Evolutionary conservation across 2,888 invertebrate species (phyloP), one percentile per base, ranked within the genome.

Genomic region (Orthosia gracilis): DNA sequence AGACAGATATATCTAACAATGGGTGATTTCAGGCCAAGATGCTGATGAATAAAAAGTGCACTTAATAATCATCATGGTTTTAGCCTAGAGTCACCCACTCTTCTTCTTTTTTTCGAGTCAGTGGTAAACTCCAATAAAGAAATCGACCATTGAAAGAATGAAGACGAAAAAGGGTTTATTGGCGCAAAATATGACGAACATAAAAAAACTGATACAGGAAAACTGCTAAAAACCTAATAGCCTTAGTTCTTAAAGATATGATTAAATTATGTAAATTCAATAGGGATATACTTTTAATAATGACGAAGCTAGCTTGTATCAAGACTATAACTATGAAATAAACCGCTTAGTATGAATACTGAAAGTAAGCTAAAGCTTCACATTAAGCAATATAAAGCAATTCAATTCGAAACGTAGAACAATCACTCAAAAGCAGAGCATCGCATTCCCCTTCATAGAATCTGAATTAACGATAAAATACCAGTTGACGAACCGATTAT

Each of bases 401-500:
- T 55, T 26, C 59, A 73, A 63, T 55, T 52, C 45, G 26, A 47
- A 63, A 58, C 65, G 40, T 17, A 26, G 66, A 80, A 78, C 82
- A 82, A 77, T 80, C 80, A 69, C 66, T 66, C 73, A 66, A 67
- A 77, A 54, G 5, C 45, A 62, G 65, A 61, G 57, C 77, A 47
- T 50, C 26, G 40, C 65, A 54, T 71, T 76, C 76, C 66, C 67
- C 59, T 47, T 21, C 52, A 76, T 52, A 81, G 12, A 69, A 69
- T 77, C 52, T 18, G 54, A 71, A 80, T 76, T 55, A 59, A 80
- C 47, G 49, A 70, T 70, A 64, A 80, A 75, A 67, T 80, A 80
- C 57, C n/a, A 52, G 59, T 76, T 66, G 62, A 63, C 45, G 7
- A 54, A 77, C 17, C 45, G 49, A 81, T 81, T 69, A 81, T 66